Base-by-base conservation (phyloP, 2,888 invertebrate genomes). In the Parnassius apollo region DNA sequence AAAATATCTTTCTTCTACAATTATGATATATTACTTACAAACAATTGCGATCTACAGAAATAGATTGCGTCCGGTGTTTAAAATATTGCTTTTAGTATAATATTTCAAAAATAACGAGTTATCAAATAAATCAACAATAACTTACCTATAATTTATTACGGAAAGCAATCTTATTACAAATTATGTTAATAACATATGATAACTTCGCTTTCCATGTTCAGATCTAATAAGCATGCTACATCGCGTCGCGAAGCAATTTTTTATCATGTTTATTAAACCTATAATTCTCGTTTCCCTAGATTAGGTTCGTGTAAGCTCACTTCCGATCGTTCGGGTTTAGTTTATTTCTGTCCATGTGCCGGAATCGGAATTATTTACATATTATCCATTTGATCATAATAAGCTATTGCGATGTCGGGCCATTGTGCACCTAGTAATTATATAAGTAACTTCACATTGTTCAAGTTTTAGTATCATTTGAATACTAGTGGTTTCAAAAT, bases 341-440 rank as follows among this genome's bases (percentile, higher is more conserved):
- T 62, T 50, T 45, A 63, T 56, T 44, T 59, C 35, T 50, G 57
- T 57, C 52, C 51, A 56, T 57, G 53, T 55, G 53, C 53, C 18
- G n/a, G 46, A 42, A 59, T 46, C 58, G 45, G 25, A 53, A 53
- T 55, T 13, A 62, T 59, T 63, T 59, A 46, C 63, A 56, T 59
- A 59, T 62, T 59, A 59, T 62, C 45, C 58, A 58, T 55, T 62
- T 58, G 62, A 62, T 59, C 59, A 55, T 59, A 59, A 63, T 59
- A 63, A 59, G 58, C 54, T 13, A 50, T 62, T 48, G 52, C 44
- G 46, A 25, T 42, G 61, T 42, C 53, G 52, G 51, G 10, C 42
- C 53, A 42, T 12, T 42, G 53, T 45, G 59, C 62, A 51, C 62
- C 62, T 59, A 55, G 59, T 63, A 35, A 59, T 63, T 51, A 58